These are phyloP conservation scores for Spea multiplicata DNA, from an alignment of 2,113 vertebrate species.

Conservation along the genomic window DNA sequence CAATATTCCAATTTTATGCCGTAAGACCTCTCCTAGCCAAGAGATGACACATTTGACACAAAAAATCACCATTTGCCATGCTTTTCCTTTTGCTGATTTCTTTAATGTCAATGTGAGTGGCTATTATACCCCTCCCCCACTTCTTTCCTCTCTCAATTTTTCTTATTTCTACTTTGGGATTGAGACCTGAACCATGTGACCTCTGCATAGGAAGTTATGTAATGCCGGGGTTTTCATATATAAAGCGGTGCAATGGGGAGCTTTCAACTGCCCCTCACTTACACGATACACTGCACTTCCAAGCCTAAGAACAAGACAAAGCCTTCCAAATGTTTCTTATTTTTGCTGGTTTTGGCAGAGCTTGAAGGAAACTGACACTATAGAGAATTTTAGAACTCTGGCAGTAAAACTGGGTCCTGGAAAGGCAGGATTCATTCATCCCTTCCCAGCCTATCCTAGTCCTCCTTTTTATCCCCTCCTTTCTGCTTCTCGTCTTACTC, in stretches of 20 bases:
- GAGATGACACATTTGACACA: too few relatives aligned
- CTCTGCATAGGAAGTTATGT: background rate
- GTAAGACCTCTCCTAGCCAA: too few relatives aligned
- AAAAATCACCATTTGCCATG: too few relatives aligned
- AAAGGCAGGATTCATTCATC: background rate
- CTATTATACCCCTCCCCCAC: too few relatives aligned
- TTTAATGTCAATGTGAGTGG: too few relatives aligned
- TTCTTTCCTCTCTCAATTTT: too few relatives aligned
- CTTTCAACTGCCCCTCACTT: conserved; percentile 15
- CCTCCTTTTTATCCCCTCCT: background rate
- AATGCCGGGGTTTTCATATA: too few relatives aligned
- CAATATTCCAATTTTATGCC: too few relatives aligned
- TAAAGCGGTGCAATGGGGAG: conserved; percentile 7
- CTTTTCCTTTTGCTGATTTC: too few relatives aligned
- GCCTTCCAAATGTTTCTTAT: conserved; percentile 45
- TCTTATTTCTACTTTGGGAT: too few relatives aligned
- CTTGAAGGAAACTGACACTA: conserved; percentile 41
- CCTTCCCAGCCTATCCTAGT: background rate
- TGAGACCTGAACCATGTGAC: background rate
- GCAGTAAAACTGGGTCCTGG: conserved; percentile 28
- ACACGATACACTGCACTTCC: conserved; percentile 5
- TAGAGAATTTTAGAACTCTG: conserved; percentile 34
- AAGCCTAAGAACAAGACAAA: conserved; percentile 30
- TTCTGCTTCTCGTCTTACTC: background rate
- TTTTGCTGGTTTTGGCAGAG: conserved; percentile 42